Conservation (phyloP, 1,140 invertebrate genomes). For the Tetramorium alpestre region DNA sequence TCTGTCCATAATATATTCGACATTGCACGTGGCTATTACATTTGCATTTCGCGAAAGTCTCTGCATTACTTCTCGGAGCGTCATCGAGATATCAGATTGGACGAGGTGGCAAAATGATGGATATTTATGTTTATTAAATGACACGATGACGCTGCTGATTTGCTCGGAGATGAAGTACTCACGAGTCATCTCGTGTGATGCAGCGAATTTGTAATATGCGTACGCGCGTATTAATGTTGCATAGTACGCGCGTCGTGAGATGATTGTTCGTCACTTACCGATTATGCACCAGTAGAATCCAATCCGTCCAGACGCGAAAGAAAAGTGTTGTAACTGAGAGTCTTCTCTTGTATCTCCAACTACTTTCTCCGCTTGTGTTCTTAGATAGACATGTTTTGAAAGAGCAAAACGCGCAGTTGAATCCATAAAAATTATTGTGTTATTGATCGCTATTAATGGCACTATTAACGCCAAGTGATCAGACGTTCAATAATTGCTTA, state of each 20-base stretch:
- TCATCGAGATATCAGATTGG: slow-evolving; percentile 53
- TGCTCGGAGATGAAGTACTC: slow-evolving; percentile 56
- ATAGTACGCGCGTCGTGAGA: slow-evolving; percentile 56
- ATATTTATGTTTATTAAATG: slow-evolving; percentile 55
- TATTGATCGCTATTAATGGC: not conserved
- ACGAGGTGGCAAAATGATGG: slow-evolving; percentile 43
- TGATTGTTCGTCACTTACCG: slow-evolving; percentile 49
- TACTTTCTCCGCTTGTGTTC: not conserved
- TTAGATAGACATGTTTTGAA: not conserved
- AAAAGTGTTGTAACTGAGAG: not conserved
- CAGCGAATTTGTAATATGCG: slow-evolving; percentile 31
- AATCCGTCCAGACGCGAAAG: not conserved
- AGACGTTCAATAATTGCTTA: not conserved
- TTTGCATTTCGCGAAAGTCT: slow-evolving; percentile 42
- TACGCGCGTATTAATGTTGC: slow-evolving; percentile 49
- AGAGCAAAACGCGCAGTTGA: not conserved
- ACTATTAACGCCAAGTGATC: not conserved
- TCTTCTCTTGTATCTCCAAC: not conserved
- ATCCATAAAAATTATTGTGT: not conserved
- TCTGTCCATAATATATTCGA: slow-evolving; percentile 30
- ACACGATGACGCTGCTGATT: slow-evolving; percentile 50
- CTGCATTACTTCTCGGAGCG: slow-evolving; percentile 30
- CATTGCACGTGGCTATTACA: slow-evolving; percentile 44
- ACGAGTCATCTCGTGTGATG: slow-evolving; percentile 50
- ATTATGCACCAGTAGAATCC: slow-evolving; percentile 31